Base-by-base conservation (phyloP, 37 sponge, comb jelly and placozoan genomes). In the Spongia lamella region DNA sequence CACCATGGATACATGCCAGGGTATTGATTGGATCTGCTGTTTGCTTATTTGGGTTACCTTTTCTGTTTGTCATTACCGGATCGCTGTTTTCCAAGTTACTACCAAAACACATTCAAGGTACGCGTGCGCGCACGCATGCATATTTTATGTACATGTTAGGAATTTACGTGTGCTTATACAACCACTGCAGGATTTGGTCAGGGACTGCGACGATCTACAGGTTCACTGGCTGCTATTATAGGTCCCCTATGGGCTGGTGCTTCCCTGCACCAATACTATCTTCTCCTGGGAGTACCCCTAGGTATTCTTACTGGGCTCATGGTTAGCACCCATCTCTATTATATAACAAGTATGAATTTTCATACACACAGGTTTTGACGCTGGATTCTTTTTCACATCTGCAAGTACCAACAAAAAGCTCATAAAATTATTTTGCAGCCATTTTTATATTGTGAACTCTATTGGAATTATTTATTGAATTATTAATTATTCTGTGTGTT, bases 231-330 rank as follows among this genome's bases (percentile, higher is more conserved):
- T 35, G 72, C 88, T 66, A 94, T 94, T 19, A 33, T 94, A 53
- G 95, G 95, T 5, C 91, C 95, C 25, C 66, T 94, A 36, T 94
- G 91, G 90, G 95, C 95, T 31, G 89, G 89, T 15, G 82, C 74
- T 31, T 29, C 79, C 53, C 49, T 68, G 25, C 51, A 68, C 6
- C 27, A 69, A 0, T 78, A 72, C 50, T 79, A 79, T 22, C 26
- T 74, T 0, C 68, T 80, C 15, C 60, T 75, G 16, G 81, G 87
- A 25, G 87, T 86, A 3, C 80, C 77, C 11, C 25, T 53, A 35
- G 69, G 54, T 29, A 59, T 86, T 16, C 56, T 80, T 13, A 9
- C 47, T 43, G 47, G 47, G 9, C 7, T 43, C 9, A 9, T 43
- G 9, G 47, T 43, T 5, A 43, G 47, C 9, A n/a, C n/a, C n/a